A percentile compares a stretch with the other conserved stretches of the same genome.
Evolutionary conservation across 2,888 invertebrate genomes (phyloP).

Genomic region (Desoria tigrina): DNA sequence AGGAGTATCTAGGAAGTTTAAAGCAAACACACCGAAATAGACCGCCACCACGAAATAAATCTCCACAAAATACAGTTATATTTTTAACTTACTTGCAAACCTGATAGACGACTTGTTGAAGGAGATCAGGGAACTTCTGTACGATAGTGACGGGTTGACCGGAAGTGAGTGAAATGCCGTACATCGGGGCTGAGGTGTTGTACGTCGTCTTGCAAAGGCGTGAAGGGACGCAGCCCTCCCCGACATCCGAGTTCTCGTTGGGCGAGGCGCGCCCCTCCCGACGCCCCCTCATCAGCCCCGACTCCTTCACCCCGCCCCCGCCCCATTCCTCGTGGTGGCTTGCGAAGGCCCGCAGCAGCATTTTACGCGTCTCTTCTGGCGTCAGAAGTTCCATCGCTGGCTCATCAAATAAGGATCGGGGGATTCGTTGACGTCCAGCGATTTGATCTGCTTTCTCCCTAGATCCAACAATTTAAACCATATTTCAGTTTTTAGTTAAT

Average conservation of each 20-base stretch:
- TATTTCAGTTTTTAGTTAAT: no score
- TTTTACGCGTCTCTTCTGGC: constrained; percentile 37
- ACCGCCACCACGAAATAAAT: no score
- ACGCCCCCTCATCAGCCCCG: not conserved
- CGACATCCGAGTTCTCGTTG: constrained; percentile 19
- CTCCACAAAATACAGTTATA: no score
- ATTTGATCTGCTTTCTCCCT: constrained; percentile 50
- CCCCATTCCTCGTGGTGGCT: constrained; percentile 6
- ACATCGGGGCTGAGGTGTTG: constrained; percentile 92
- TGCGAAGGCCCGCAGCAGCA: constrained; percentile 31
- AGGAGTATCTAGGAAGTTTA: no score
- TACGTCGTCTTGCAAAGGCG: constrained; percentile 84
- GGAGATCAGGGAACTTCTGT: constrained; percentile 87
- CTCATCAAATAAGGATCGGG: constrained; percentile 41
- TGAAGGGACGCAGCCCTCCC: constrained; percentile 64
- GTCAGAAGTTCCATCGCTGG: constrained; percentile 31
- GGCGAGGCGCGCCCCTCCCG: constrained; percentile 3
- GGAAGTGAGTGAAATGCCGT: constrained; percentile 87
- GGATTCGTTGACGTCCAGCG: constrained; percentile 46
- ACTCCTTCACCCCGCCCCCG: not conserved
- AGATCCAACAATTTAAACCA: not conserved
- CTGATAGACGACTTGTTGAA: constrained; percentile 90
- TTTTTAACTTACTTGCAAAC: constrained; percentile 90
- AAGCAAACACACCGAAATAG: no score
- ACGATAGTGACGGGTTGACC: constrained; percentile 66